Percentiles rank a stretch among this genome's conserved stretches.
phyloP scores from a whole-genome alignment of 2,888 invertebrate species.

The Tromatobia lineatoria region DNA sequence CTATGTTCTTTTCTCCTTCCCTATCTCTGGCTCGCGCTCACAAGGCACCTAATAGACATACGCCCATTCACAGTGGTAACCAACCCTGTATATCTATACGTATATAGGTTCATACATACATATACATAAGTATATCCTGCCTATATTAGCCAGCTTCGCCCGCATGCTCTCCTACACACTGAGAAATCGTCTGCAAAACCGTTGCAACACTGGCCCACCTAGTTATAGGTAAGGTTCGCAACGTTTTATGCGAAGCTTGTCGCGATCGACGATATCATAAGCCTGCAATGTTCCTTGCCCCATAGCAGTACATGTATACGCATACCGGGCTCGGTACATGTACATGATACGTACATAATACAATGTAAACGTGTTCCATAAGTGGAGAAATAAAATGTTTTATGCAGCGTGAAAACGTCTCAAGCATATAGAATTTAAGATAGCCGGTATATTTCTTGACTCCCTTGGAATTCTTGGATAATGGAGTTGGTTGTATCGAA shows the following conservation, averaged over 20 bases:
- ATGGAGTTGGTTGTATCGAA: not conserved
- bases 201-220: constrained; percentile 55
- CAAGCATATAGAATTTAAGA: constrained; percentile 49
- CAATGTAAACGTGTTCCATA: constrained; percentile 59
- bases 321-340: not conserved
- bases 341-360: constrained; percentile 40
- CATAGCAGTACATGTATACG: constrained; percentile 17
- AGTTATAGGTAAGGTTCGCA: constrained; percentile 17
- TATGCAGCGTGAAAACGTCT: constrained; percentile 64
- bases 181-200: constrained; percentile 49
- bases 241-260: constrained; percentile 37
- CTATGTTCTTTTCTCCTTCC: constrained; percentile 28
- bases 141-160: constrained; percentile 42
- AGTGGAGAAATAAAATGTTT: constrained; percentile 66
- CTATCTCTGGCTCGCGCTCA: constrained; percentile 16
- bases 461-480: constrained; percentile 11
- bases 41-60: constrained; percentile 32
- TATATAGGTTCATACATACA: constrained; percentile 6
- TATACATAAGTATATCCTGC: constrained; percentile 9
- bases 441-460: constrained; percentile 30
- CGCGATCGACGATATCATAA: constrained; percentile 63
- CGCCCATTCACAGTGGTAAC: constrained; percentile 26
- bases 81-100: constrained; percentile 22
- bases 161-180: constrained; percentile 41
- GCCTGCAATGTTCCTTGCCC: constrained; percentile 24